Evolutionary conservation across 2,797 vertebrate species (phyloP).

Genomic region (Pteronotus mesoamericanus): DNA sequence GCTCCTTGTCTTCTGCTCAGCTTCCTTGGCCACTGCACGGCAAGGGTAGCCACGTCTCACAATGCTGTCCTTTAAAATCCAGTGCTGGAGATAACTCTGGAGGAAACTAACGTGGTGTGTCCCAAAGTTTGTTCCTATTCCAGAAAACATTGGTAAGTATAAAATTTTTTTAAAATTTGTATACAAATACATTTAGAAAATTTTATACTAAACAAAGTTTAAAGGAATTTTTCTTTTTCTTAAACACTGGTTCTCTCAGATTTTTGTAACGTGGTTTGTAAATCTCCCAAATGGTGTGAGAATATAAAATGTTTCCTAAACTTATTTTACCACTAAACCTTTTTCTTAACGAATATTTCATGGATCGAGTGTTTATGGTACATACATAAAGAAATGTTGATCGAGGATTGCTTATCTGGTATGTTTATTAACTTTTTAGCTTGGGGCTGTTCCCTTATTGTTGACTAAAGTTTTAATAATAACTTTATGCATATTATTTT

Average conservation of each 20-base stretch:
- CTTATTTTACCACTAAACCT: background rate
- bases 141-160: background rate
- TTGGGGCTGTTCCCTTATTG: background rate
- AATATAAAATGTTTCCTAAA: background rate
- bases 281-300: slow-evolving; percentile 6
- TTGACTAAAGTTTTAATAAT: background rate
- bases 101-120: background rate
- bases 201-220: background rate
- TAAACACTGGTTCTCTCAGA: background rate
- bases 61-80: background rate
- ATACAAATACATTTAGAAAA: background rate
- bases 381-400: slow-evolving; percentile 1
- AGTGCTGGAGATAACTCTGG: background rate
- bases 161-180: background rate
- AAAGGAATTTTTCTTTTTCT: background rate
- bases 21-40: background rate
- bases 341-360: background rate
- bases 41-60: background rate
- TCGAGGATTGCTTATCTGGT: background rate
- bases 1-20: background rate
- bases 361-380: background rate
- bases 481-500: background rate
- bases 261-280: background rate
- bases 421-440: background rate
- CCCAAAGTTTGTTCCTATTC: background rate